Base-by-base conservation (phyloP, 2,888 invertebrate genomes). In the Ethmia dodecea region DNA sequence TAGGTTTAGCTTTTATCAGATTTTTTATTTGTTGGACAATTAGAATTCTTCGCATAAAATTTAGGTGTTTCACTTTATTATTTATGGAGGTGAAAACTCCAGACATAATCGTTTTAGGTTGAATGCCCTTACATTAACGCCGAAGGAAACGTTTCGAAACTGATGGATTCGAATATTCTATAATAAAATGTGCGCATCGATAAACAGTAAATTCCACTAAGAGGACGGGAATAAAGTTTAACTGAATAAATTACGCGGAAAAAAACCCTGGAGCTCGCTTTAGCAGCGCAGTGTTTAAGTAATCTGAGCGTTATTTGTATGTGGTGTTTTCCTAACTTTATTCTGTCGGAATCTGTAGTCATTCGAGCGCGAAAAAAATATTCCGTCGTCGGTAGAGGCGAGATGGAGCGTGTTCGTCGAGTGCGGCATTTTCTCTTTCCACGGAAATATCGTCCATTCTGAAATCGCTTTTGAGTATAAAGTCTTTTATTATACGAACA, bases 401-500 rank as follows among this genome's bases (percentile, higher is more conserved):
- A 60, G 62, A 65, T 50, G 68, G 61, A 60, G 61, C 65, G 55
- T 47, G 58, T 51, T 55, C 55, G 58, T 56, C 42, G 56, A 65
- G 60, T 55, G 57, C 60, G 52, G 60, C 59, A 58, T 66, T 68
- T 66, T 60, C 58, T 49, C 66, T 60, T 60, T 70, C 52, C 59
- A 64, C 67, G 72, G 71, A 77, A 77, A 76, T 77, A 79, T 74
- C 69, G 71, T 66, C 71, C 72, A 63, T 79, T 76, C 54, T 67
- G 63, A 73, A 81, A 83, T 79, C 77, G 74, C 61, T 77, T 79
- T 75, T 69, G 62, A 76, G 73, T 77, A 75, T 73, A 80, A 79
- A 81, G 77, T 83, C 83, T 81, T 83, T 84, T 84, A 79, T 81
- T 81, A 81, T 77, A 73, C 73, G 69, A 77, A 62, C 68, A 83